Evolutionary conservation across 2,113 vertebrate species (phyloP), one percentile per base, ranked within the genome.

Genomic region (Myotis yumanensis): DNA sequence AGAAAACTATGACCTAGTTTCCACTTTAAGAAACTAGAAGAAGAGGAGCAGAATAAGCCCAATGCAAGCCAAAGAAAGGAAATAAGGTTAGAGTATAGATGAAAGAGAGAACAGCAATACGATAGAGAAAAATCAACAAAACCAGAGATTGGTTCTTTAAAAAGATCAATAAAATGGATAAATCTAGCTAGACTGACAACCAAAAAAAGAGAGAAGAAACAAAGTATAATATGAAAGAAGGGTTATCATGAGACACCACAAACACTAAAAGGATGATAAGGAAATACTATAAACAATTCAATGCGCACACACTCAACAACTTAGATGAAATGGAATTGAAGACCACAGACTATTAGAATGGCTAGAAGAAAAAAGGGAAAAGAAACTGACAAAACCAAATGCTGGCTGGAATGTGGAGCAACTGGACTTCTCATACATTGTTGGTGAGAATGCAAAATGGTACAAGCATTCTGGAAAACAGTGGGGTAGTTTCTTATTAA

Each of bases 41-140:
- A 62, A 46, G 17, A 52, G 12, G 14, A 62, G 17, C 14, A 81
- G 75, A 80, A 43, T 51, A 89, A 71, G 75, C 3, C 30, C n/a
- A 81, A 79, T 62, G 18, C n/a, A 77, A 77, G 12, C 25, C 88
- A 30, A 87, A 84, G 43, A 59, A 75, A 84, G 40, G 43, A 80
- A 93, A 90, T 72, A 79, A 54, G 37, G 40, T 37, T 37, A 62
- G 28, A 83, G 30, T 20, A 81, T 32, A 94, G 82, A 89, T 37
- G 72, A 86, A 79, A 35, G 7, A 69, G 90, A 76, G 10, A 84
- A 11, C 4, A 89, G n/a, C 59, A 69, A 72, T 73, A 59, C 1
- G 32, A 37, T 7, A 68, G 14, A 82, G 43, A 86, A 95, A 95
- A 81, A 82, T 35, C n/a, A 93, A 71, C 2, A 77, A 91, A 89